These are phyloP conservation scores for Peromyscus aztecus DNA, from an alignment of 2,797 vertebrate genomes.

Conservation along the genomic window DNA sequence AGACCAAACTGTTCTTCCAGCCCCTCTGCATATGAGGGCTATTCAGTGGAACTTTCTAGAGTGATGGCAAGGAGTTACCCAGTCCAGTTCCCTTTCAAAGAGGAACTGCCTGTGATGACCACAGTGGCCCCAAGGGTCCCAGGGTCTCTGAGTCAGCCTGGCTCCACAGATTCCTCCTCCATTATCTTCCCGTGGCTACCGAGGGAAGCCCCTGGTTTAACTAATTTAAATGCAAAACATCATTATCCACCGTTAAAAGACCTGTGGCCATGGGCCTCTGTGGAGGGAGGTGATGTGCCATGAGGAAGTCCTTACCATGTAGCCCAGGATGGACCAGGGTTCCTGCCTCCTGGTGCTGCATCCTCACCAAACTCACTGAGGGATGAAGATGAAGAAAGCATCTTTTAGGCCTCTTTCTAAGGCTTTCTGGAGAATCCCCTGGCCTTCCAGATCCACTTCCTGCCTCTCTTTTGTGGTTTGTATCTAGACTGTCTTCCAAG, in stretches of 20 bases:
- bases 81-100: background rate
- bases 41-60: background rate
- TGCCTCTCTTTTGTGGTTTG: background rate
- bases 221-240: conserved; percentile 69
- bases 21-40: background rate
- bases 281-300: background rate
- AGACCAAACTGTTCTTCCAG: background rate
- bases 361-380: background rate
- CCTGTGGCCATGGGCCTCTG: background rate
- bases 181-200: conserved; percentile 11
- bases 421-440: background rate
- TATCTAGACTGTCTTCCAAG: background rate
- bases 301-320: accelerated
- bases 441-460: background rate
- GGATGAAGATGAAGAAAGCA: background rate
- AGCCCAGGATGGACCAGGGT: background rate
- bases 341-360: background rate
- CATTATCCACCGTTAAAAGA: conserved; percentile 69
- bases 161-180: background rate
- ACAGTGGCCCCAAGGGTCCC: background rate
- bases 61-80: background rate
- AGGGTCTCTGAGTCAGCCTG: background rate
- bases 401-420: too few species aligned
- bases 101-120: background rate
- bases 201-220: conserved; percentile 67